A percentile compares a stretch with the other conserved stretches of the same genome.
These are phyloP conservation scores for Terebella lapidaria DNA, from an alignment of 2,888 invertebrate genomes.

Conservation along the genomic window DNA sequence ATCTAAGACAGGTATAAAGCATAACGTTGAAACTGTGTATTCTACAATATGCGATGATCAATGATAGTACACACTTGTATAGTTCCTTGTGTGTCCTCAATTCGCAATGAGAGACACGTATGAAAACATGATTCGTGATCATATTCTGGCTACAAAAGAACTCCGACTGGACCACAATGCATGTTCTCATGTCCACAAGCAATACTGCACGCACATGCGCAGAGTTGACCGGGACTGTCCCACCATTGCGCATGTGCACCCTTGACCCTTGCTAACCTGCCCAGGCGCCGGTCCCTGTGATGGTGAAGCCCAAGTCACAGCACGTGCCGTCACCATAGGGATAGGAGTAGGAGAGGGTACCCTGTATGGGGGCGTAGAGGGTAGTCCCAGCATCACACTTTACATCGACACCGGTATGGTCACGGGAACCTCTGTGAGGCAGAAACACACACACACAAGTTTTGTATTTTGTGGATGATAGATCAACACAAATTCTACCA, in stretches of 20 bases:
- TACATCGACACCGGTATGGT: constrained; percentile 8
- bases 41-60: too few species aligned
- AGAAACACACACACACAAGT: background rate
- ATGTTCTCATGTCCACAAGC: background rate
- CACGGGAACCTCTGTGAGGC: constrained; percentile 8
- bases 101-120: background rate
- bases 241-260: too few species aligned
- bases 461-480: too few species aligned
- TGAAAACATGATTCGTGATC: background rate
- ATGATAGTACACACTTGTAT: too few species aligned
- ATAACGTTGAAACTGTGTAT: too few species aligned
- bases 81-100: too few species aligned
- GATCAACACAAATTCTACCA: too few species aligned
- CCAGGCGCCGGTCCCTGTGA: constrained; percentile 2
- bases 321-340: constrained; percentile 14
- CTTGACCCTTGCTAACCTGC: constrained; percentile 2
- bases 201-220: background rate
- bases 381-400: constrained; percentile 6
- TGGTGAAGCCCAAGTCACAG: constrained; percentile 11
- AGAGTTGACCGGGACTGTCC: too few species aligned
- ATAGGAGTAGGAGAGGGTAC: background rate
- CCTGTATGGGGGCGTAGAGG: constrained; percentile 11
- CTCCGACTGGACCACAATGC: background rate
- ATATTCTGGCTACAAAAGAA: background rate
- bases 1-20: too few species aligned